A percentile compares a stretch with the other conserved stretches of the same genome.
Conservation (phyloP, 2,797 vertebrate species). For the Rhodeus uyekii region DNA sequence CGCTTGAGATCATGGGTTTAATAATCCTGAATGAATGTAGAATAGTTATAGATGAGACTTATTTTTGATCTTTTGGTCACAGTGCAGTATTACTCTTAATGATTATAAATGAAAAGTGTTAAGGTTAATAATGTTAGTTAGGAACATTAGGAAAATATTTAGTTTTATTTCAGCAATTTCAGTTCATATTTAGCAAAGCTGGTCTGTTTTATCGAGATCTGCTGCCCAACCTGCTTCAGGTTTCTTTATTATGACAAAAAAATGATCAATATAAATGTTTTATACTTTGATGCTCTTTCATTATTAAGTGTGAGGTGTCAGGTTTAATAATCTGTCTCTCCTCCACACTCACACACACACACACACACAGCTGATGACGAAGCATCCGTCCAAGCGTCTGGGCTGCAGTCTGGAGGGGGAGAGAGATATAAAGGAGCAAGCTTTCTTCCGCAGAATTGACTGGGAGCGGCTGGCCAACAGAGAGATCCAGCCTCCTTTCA, state of each 20-base stretch:
- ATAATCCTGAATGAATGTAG: neutral
- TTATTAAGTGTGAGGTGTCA: neutral
- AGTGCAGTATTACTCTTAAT: no score
- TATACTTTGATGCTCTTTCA: neutral
- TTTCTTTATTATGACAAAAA: neutral
- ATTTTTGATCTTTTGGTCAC: neutral
- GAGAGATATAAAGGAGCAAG: slow-evolving; percentile 91
- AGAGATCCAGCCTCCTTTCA: slow-evolving; percentile 97
- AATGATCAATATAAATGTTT: neutral
- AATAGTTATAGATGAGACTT: no score
- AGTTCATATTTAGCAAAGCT: neutral
- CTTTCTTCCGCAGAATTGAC: slow-evolving; percentile 98
- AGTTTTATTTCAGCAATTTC: neutral
- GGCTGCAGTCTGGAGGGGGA: slow-evolving; percentile 92
- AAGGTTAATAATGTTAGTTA: neutral
- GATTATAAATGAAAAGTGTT: neutral
- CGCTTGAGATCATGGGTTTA: neutral
- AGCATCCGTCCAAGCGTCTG: slow-evolving; percentile 94
- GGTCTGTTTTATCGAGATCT: neutral
- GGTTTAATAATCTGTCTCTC: neutral
- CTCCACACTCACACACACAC: slow-evolving; percentile 65
- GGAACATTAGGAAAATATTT: neutral
- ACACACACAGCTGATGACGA: slow-evolving; percentile 93
- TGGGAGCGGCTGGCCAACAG: slow-evolving; percentile 93
- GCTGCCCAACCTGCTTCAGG: neutral